Evolutionary conservation across 2,797 vertebrate species (phyloP), one percentile per base, ranked within the genome.

Genomic region (Hephaestus fuliginosus): DNA sequence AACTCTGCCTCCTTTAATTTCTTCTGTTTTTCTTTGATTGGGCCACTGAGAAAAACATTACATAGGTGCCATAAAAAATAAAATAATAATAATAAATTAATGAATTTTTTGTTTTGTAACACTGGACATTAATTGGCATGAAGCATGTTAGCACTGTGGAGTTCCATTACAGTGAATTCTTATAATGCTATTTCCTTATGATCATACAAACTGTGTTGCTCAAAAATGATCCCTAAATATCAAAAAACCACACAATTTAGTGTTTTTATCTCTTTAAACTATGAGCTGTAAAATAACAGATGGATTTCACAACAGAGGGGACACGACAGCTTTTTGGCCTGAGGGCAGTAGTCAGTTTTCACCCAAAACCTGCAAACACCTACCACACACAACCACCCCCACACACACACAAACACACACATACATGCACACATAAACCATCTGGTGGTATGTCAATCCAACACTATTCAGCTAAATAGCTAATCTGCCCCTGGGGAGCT

Each of bases 401-500:
- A 78, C 74, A 81, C 64, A 63, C 78, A 46, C 62, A 66, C 60
- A 74, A 63, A 64, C 74, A 58, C 65, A 83, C 53, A 70, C 84
- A 80, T 57, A 66, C 75, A 58, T 62, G 74, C 82, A 61, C 62
- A 82, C 79, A 89, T 61, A 74, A 86, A 84, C 88, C 86, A 89
- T 89, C 86, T 90, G 87, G 78, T 86, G 75, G 74, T 77, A 87
- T 81, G 83, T 89, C 81, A 86, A 62, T 78, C 86, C 86, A 87
- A 78, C 89, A 85, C 78, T 75, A 66, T 85, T 66, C 78, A 76
- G 70, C 85, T 86, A 89, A 92, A 84, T 46, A 87, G 78, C 78
- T 91, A 82, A 92, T 90, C 76, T 88, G 72, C 28, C 88, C 88
- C 85, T 70, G 20, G 81, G 88, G 91, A 88, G 66, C 22, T 48